Percentiles rank a stretch among this genome's conserved stretches.
Conservation (phyloP, 2,797 vertebrate species). For the Mus minutoides region DNA sequence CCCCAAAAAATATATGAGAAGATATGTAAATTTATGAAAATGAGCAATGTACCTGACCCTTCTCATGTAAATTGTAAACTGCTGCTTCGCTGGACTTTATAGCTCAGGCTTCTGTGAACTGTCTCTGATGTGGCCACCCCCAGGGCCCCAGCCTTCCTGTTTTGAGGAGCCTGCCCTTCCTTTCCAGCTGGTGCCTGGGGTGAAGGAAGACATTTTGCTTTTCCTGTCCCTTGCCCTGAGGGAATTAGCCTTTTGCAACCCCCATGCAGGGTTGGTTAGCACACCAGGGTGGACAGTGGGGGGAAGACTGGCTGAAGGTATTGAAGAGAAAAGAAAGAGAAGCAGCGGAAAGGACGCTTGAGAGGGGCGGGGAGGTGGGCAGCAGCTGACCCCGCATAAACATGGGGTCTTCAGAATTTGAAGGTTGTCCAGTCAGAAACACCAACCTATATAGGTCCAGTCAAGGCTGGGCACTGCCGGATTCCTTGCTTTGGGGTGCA, state of each 20-base stretch:
- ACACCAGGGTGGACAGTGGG: not conserved
- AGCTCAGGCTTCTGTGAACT: not conserved
- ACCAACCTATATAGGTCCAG: not conserved
- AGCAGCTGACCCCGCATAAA: too few species aligned
- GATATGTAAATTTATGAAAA: constrained; percentile 74
- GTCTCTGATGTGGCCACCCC: not conserved
- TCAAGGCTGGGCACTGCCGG: not conserved
- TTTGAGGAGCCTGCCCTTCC: not conserved
- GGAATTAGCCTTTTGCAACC: not conserved
- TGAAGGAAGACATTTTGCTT: constrained; percentile 25
- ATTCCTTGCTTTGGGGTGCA: not conserved
- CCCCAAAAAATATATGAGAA: constrained; percentile 22
- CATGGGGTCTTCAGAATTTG: not conserved
- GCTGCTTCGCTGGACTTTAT: not conserved
- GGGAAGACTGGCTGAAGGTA: not conserved
- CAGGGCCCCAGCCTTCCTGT: not conserved
- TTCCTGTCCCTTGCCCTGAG: not conserved
- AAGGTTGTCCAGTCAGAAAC: not conserved
- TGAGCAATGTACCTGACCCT: constrained; percentile 3
- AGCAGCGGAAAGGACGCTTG: not conserved
- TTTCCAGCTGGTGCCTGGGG: constrained; percentile 7
- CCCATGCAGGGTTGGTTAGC: not conserved
- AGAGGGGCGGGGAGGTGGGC: not conserved
- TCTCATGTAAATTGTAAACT: constrained; percentile 21
- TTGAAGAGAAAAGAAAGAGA: not conserved